A percentile compares a stretch with the other conserved stretches of the same genome.
Conservation (phyloP, 2,113 vertebrate species). For the Lates calcarifer region DNA sequence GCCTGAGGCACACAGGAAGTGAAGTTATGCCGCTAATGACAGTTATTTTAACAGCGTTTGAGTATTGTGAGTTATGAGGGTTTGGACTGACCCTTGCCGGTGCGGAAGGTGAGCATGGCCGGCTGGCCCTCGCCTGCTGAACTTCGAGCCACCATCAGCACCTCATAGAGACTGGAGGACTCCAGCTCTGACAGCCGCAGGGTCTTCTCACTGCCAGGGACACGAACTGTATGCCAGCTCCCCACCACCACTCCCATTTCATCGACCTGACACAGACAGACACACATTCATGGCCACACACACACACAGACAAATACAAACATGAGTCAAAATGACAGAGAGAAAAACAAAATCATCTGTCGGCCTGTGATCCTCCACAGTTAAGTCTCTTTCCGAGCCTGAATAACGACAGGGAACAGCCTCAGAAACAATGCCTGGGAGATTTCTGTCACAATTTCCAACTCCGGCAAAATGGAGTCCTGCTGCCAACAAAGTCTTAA, state of each 20-base stretch:
- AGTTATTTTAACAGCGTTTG: background rate
- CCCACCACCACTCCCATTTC: conserved; percentile 84
- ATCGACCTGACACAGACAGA: conserved; percentile 86
- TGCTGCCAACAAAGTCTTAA: conserved; percentile 63
- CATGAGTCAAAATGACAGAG: conserved; percentile 19
- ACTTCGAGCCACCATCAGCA: conserved; percentile 96
- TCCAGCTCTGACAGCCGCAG: conserved; percentile 93
- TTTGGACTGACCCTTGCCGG: conserved; percentile 90
- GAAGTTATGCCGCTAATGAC: background rate
- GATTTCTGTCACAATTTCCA: conserved; percentile 74
- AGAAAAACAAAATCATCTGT: conserved; percentile 41
- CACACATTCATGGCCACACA: conserved; percentile 14
- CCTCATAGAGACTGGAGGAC: conserved; percentile 95
- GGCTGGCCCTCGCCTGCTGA: conserved; percentile 92
- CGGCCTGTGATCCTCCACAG: background rate
- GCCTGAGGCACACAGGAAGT: background rate
- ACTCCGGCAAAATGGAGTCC: conserved; percentile 12
- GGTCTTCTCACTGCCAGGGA: conserved; percentile 95
- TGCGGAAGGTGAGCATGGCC: conserved; percentile 98
- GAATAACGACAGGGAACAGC: conserved; percentile 42
- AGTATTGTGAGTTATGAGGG: background rate
- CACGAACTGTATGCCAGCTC: conserved; percentile 92
- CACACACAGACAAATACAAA: conserved; percentile 57
- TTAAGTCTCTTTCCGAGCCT: conserved; percentile 16
- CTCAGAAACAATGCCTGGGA: conserved; percentile 45